Evolutionary conservation across 2,888 invertebrate genomes (phyloP), one percentile per base, ranked within the genome.

Genomic region (Choreutis nemorana): DNA sequence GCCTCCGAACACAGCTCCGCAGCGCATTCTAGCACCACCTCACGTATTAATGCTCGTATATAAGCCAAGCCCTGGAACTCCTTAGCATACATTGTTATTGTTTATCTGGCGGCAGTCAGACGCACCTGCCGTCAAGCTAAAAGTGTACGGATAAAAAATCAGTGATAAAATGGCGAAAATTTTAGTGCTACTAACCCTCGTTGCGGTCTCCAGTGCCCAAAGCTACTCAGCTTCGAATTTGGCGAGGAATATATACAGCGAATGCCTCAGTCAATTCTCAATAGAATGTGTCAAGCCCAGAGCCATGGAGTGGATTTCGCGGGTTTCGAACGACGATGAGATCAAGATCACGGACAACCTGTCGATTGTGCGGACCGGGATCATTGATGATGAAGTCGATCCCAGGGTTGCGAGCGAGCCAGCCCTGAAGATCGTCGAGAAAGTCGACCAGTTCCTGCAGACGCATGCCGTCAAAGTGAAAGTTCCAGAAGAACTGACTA

Each of bases 271-370:
- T 55, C 83, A 86, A 48, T 84, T 87, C 48, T 87, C 87, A 23
- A 75, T 86, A 38, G 81, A 83, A 48, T 92, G 92, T 67, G 86
- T 89, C 30, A 87, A 88, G 49, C 91, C 91, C 5, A 89, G 89
- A 62, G 83, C 91, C 25, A 61, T 91, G 51, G 81, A 85, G 40
- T 91, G 90, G 86, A 81, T 90, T 44, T 86, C 85, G 42, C 77
- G 82, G 34, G 87, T 86, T 2, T 66, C 83, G 11, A 80, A 83
- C 44, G 81, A 87, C 45, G 86, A 88, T 32, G 84, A 85, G 53
- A 87, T 91, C 41, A 83, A 81, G 35, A 83, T 92, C 38, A 91
- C 90, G 4, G 85, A 90, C n/a, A 87, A 90, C 50, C 72, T 92
- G 32, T 80, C 86, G 8, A 82, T 91, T 39, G 81, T 90, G 13